A percentile compares a stretch with the other conserved stretches of the same genome.
phyloP scores from a whole-genome alignment of 2,888 invertebrate species.

The Dastarcus helophoroides region DNA sequence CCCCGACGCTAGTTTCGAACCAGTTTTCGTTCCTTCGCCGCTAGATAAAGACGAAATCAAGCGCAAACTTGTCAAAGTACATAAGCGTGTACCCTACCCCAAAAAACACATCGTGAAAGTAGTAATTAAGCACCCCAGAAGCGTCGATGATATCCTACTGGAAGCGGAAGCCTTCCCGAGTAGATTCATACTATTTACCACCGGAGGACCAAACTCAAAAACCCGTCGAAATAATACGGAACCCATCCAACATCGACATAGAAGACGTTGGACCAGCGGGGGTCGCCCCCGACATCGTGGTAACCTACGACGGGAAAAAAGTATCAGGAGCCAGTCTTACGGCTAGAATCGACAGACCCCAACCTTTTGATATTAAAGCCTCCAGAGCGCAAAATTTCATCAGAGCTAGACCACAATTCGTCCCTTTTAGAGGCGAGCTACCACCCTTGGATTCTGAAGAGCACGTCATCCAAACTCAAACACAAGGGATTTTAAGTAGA shows the following conservation, averaged over 20 bases:
- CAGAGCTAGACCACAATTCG: constrained; percentile 58
- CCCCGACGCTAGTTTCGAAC: constrained; percentile 58
- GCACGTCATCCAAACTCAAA: constrained; percentile 28
- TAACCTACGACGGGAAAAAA: constrained; percentile 66
- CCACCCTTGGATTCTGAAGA: constrained; percentile 47
- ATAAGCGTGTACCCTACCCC: constrained; percentile 30
- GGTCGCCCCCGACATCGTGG: constrained; percentile 45
- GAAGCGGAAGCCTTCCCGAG: constrained; percentile 50
- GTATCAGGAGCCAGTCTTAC: constrained; percentile 55
- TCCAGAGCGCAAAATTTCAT: constrained; percentile 53
- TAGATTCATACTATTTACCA: constrained; percentile 64
- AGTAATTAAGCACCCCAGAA: constrained; percentile 15
- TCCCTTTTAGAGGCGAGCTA: constrained; percentile 61
- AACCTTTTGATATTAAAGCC: constrained; percentile 41
- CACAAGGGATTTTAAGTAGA: constrained; percentile 24
- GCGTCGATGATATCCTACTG: too few relatives aligned
- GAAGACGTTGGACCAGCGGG: constrained; percentile 15
- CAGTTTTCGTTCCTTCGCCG: constrained; percentile 72
- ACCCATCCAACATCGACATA: constrained; percentile 24
- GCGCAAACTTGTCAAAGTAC: constrained; percentile 25
- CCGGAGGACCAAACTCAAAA: constrained; percentile 44
- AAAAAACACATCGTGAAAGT: constrained; percentile 18
- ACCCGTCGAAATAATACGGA: constrained; percentile 20
- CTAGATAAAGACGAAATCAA: constrained; percentile 44
- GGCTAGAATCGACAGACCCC: constrained; percentile 27